Percentiles rank a stretch among this genome's conserved stretches.
These are phyloP conservation scores for Oscheius sp. DNA, from an alignment of 2,888 invertebrate species.

Conservation along the genomic window DNA sequence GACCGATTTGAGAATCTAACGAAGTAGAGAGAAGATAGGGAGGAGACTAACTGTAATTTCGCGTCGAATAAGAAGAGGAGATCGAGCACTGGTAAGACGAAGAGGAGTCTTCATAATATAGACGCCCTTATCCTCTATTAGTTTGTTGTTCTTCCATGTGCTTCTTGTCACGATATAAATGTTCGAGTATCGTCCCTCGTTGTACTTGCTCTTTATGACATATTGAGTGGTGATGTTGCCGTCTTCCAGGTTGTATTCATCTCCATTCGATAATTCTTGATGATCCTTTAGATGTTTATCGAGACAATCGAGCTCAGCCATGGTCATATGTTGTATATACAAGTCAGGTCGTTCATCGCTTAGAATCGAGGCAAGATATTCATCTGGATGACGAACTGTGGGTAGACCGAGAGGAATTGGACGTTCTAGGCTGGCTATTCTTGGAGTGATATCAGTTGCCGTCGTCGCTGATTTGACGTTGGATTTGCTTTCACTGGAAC, in stretches of 20 bases:
- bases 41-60: not conserved
- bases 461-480: no score
- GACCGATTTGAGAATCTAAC: not conserved
- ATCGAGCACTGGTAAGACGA: not conserved
- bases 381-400: not conserved
- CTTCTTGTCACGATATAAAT: constrained; percentile 11
- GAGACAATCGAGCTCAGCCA: constrained; percentile 6
- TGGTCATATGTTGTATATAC: not conserved
- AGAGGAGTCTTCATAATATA: constrained; percentile 23
- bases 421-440: no score
- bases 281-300: constrained; percentile 5
- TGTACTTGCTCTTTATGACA: constrained; percentile 19
- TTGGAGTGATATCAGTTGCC: no score
- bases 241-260: not conserved
- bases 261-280: not conserved
- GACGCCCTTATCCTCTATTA: not conserved
- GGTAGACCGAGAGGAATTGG: no score
- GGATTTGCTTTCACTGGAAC: no score
- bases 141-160: not conserved
- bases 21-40: no score
- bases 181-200: constrained; percentile 31
- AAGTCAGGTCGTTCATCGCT: constrained; percentile 10
- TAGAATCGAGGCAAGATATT: not conserved
- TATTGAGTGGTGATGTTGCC: not conserved
- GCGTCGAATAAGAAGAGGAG: constrained; percentile 1